Conservation (phyloP, 2,113 vertebrate genomes). For the Podarcis cretensis region DNA sequence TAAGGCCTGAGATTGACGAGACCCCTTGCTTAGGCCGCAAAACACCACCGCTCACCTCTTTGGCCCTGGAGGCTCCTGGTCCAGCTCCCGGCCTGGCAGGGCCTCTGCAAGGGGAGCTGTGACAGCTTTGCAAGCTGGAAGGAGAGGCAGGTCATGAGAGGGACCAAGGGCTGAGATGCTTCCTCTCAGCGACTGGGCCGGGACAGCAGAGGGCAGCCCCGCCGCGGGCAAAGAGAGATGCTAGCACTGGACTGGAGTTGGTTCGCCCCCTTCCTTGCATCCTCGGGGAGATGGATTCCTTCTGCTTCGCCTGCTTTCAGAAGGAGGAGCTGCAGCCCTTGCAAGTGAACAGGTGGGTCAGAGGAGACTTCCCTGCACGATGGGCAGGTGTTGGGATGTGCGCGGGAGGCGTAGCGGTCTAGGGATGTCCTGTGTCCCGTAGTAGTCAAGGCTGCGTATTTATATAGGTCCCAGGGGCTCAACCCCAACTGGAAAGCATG, state of each 20-base stretch:
- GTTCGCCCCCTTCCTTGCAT: conserved; percentile 56
- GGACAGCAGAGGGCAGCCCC: background rate
- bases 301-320: conserved; percentile 80
- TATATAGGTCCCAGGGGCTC: background rate
- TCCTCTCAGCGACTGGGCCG: conserved; percentile 11
- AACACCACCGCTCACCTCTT: too few species aligned
- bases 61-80: background rate
- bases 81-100: background rate
- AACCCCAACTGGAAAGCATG: too few species aligned
- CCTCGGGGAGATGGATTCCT: conserved; percentile 67
- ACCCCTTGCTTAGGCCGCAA: background rate
- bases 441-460: background rate
- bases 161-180: conserved; percentile 39
- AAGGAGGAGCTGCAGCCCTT: conserved; percentile 76
- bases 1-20: too few species aligned
- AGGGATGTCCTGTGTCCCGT: background rate
- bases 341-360: conserved; percentile 77
- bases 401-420: background rate
- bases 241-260: background rate
- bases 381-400: too few species aligned
- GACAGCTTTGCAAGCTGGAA: background rate
- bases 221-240: background rate
- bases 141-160: conserved; percentile 44
- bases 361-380: rapidly evolving
- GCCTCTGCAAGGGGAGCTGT: background rate